Conservation (phyloP, 2,888 invertebrate species). For the Tortrix viridana region DNA sequence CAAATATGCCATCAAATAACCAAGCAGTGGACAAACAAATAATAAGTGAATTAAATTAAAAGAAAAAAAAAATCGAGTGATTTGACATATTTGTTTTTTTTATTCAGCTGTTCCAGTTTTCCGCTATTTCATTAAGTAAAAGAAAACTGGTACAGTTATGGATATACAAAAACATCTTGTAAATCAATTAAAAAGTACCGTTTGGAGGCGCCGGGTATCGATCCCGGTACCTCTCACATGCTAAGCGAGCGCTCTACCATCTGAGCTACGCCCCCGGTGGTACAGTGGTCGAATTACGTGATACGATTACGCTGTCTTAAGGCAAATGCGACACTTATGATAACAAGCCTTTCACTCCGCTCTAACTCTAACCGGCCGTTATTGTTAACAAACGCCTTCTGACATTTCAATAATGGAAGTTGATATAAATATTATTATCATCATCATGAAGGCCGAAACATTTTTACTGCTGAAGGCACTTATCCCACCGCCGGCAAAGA, state of each 20-base stretch:
- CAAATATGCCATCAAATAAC: not conserved
- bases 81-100: no score
- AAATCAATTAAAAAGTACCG: slow-evolving; percentile 33
- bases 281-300: slow-evolving; percentile 12
- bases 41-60: no score
- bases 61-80: no score
- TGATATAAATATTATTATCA: not conserved
- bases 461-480: no score
- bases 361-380: not conserved
- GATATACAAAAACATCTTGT: no score
- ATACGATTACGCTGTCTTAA: not conserved
- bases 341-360: slow-evolving; percentile 10
- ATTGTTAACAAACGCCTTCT: not conserved
- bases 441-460: no score
- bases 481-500: no score
- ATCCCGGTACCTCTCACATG: slow-evolving; percentile 84
- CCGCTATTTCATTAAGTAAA: no score
- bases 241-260: slow-evolving; percentile 85
- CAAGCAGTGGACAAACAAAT: no score
- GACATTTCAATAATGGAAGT: not conserved
- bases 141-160: no score
- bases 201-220: slow-evolving; percentile 83
- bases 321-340: not conserved
- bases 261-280: slow-evolving; percentile 81
- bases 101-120: no score